Evolutionary conservation across 37 sponge, comb jelly and placozoan species (phyloP).

Genomic region (Hormiphora californensis): DNA sequence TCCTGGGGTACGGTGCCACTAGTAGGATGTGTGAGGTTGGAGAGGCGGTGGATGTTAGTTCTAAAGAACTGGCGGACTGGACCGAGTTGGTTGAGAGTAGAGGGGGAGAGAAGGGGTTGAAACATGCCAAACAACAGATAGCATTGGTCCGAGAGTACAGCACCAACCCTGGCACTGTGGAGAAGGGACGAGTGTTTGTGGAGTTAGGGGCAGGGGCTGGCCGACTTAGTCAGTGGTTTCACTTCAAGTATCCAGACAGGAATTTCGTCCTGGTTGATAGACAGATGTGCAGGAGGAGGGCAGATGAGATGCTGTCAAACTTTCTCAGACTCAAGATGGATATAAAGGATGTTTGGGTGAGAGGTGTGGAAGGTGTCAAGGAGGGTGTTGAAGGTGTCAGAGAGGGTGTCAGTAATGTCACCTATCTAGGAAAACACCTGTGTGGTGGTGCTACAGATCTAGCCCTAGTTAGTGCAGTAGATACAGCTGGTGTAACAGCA

Average conservation of each 20-base stretch:
- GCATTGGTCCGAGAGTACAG: neutral
- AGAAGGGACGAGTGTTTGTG: neutral
- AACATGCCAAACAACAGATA: conserved; percentile 21
- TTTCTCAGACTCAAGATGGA: conserved; percentile 29
- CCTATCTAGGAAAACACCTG: neutral
- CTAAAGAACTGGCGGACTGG: neutral
- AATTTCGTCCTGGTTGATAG: neutral
- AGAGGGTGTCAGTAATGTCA: neutral
- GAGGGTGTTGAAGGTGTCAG: neutral
- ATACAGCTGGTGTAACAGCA: neutral
- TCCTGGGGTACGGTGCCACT: neutral
- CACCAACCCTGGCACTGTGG: too few relatives aligned
- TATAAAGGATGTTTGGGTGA: neutral
- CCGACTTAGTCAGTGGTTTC: conserved; percentile 39
- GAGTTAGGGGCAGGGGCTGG: conserved; percentile 38
- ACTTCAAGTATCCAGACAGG: neutral
- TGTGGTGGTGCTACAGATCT: conserved; percentile 48
- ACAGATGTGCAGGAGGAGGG: conserved; percentile 22
- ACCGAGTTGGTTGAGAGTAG: neutral
- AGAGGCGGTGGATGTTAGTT: neutral
- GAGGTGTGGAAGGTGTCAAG: neutral
- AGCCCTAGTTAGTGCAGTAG: neutral
- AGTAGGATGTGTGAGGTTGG: neutral
- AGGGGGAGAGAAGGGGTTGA: neutral
- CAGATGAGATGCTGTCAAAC: conserved; percentile 1